phyloP scores from a whole-genome alignment of 2,113 vertebrate genomes.

The Micronisus gabar region DNA sequence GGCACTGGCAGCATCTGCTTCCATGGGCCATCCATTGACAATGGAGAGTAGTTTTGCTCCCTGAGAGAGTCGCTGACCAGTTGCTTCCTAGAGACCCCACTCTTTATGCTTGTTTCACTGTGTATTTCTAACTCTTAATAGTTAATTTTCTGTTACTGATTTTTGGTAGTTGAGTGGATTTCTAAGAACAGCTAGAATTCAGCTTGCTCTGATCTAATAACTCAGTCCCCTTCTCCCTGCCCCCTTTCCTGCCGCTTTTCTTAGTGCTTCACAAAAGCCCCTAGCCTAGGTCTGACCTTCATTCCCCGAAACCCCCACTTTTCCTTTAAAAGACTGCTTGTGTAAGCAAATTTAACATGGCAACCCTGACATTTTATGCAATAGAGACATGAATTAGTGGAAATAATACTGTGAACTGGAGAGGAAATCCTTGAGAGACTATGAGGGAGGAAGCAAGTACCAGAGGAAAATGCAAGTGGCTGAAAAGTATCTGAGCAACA shows the following conservation, averaged over 20 bases:
- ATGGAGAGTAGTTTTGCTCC: fast-evolving
- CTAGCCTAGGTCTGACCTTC: neutral
- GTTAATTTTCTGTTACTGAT: neutral
- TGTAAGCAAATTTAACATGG: neutral
- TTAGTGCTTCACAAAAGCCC: neutral
- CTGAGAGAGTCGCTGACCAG: neutral
- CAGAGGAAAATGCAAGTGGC: neutral
- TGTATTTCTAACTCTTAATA: neutral
- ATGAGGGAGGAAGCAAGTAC: neutral
- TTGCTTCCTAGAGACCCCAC: neutral
- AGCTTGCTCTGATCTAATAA: neutral
- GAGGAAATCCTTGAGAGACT: neutral
- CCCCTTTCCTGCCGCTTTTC: neutral
- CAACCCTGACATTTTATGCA: neutral
- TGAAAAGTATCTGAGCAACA: neutral
- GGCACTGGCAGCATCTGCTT: neutral
- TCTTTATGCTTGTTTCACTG: neutral
- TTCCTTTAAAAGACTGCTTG: neutral
- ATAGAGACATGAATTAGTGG: neutral
- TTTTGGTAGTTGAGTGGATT: neutral
- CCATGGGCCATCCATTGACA: neutral
- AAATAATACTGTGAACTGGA: neutral
- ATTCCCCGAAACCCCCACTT: neutral
- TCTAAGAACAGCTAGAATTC: neutral
- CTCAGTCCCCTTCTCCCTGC: neutral